phyloP scores from a whole-genome alignment of 2,888 invertebrate genomes.

The Nasonovia ribisnigri region DNA sequence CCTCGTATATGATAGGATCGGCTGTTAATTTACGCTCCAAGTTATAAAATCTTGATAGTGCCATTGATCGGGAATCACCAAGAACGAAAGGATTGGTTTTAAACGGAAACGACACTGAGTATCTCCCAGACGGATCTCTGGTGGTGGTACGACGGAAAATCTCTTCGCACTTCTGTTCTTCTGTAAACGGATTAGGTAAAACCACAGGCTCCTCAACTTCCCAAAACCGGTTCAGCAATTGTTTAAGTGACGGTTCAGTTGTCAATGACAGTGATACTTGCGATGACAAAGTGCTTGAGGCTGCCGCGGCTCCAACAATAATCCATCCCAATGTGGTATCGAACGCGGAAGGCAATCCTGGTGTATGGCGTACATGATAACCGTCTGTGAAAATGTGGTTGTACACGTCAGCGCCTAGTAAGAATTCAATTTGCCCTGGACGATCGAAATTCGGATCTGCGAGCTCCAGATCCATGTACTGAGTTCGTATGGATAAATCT shows the following conservation, averaged over 20 bases:
- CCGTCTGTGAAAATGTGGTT: too few relatives aligned
- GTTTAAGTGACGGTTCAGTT: not conserved
- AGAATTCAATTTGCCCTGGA: too few relatives aligned
- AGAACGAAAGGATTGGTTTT: not conserved
- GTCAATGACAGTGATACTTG: too few relatives aligned
- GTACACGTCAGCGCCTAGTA: too few relatives aligned
- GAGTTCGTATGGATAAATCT: too few relatives aligned
- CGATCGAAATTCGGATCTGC: too few relatives aligned
- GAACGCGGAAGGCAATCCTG: too few relatives aligned
- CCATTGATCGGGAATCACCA: not conserved
- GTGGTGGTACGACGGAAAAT: not conserved
- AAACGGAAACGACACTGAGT: not conserved
- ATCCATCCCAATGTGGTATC: too few relatives aligned
- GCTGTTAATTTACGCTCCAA: not conserved
- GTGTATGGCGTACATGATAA: too few relatives aligned
- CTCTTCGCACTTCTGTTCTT: slow-evolving; percentile 15
- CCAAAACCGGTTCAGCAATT: slow-evolving; percentile 34
- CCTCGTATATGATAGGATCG: not conserved
- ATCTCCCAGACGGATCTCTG: not conserved
- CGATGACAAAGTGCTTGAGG: too few relatives aligned
- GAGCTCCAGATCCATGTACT: too few relatives aligned
- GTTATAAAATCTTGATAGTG: not conserved
- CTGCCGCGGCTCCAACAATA: too few relatives aligned
- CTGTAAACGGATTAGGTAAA: not conserved
- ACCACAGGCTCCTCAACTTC: slow-evolving; percentile 1